Conservation (phyloP, 2,113 vertebrate species). For the Orthonyx spaldingii region DNA sequence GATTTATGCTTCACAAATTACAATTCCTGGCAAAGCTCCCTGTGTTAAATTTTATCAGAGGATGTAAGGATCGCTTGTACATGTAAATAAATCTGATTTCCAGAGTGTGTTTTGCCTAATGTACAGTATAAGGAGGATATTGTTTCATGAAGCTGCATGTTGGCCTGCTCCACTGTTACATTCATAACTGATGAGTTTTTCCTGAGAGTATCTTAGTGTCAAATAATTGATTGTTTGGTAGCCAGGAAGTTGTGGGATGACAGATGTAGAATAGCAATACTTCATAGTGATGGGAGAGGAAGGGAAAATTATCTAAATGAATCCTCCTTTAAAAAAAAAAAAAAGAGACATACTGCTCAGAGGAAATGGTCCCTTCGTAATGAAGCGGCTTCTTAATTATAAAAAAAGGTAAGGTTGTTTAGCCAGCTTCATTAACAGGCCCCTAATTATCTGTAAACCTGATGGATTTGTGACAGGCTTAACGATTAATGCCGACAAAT, state of each 20-base stretch:
- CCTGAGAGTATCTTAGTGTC: slow-evolving; percentile 80
- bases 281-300: slow-evolving; percentile 81
- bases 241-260: slow-evolving; percentile 82
- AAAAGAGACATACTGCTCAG: slow-evolving; percentile 73
- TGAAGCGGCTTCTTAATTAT: slow-evolving; percentile 95
- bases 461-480: slow-evolving; percentile 99
- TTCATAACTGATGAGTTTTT: slow-evolving; percentile 82
- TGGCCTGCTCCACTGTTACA: slow-evolving; percentile 65
- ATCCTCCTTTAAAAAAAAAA: slow-evolving; percentile 72
- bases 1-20: background rate
- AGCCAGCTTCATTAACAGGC: slow-evolving; percentile 93
- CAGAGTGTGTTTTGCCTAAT: slow-evolving; percentile 63
- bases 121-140: slow-evolving; percentile 58
- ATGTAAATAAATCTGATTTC: slow-evolving; percentile 66
- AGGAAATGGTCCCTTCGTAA: slow-evolving; percentile 83
- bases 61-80: slow-evolving; percentile 31
- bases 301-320: slow-evolving; percentile 83
- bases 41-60: slow-evolving; percentile 56
- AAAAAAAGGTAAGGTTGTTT: slow-evolving; percentile 90
- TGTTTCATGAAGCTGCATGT: slow-evolving; percentile 61
- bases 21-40: slow-evolving; percentile 41
- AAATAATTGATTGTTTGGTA: slow-evolving; percentile 86
- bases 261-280: slow-evolving; percentile 79
- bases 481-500: slow-evolving; percentile 99
- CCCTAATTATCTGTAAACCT: slow-evolving; percentile 99